A percentile compares a stretch with the other conserved stretches of the same genome.
Evolutionary conservation across 2,113 vertebrate species (phyloP).

Genomic region (Vidua macroura): DNA sequence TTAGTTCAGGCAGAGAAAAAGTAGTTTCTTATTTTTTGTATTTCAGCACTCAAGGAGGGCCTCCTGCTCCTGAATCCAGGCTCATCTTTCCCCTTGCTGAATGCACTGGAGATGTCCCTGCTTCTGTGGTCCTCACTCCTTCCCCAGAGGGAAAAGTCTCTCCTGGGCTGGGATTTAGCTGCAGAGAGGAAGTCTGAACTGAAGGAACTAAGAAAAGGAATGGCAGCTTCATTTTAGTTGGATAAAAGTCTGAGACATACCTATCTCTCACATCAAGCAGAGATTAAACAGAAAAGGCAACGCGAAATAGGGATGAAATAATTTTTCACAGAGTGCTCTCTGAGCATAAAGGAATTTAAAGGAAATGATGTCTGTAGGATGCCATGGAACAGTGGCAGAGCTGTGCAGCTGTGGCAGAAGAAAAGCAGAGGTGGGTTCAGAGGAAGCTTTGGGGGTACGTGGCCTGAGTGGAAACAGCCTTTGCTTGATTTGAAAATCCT

Average conservation of each 20-base stretch:
- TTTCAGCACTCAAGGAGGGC: not conserved
- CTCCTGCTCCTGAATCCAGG: not conserved
- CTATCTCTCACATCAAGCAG: not conserved
- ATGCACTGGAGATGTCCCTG: not conserved
- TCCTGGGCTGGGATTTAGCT: not conserved
- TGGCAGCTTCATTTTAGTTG: not conserved
- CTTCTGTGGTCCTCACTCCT: not conserved
- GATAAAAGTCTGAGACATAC: not conserved
- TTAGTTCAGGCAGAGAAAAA: not conserved
- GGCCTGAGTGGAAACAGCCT: not conserved
- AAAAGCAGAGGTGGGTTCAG: not conserved
- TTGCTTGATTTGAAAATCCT: not conserved
- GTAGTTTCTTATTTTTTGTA: not conserved
- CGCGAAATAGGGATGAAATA: not conserved
- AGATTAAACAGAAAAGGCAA: slow-evolving; percentile 23
- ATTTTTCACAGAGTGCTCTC: not conserved
- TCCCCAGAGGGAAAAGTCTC: not conserved
- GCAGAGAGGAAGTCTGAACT: not conserved
- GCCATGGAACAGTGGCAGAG: not conserved
- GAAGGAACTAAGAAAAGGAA: not conserved
- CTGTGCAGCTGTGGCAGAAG: not conserved
- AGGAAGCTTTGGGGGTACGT: not conserved
- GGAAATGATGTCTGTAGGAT: not conserved
- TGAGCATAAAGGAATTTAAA: not conserved
- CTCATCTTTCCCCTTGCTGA: not conserved